Percentiles rank a stretch among this genome's conserved stretches.
phyloP scores from a whole-genome alignment of 2,797 vertebrate genomes.

The Pangasius djambal region DNA sequence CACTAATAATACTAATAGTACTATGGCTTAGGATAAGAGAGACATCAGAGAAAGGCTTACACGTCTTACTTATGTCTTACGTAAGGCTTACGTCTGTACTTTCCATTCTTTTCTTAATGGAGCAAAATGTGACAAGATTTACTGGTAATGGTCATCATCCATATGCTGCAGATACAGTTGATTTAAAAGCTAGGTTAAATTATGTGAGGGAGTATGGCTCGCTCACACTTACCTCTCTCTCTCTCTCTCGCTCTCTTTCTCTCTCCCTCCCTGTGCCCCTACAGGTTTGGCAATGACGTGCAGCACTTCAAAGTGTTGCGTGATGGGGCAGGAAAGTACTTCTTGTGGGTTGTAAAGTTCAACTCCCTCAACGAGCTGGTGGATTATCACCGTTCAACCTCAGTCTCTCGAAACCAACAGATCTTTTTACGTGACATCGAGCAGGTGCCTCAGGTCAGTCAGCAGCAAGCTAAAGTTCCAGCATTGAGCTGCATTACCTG shows the following conservation, averaged over 20 bases:
- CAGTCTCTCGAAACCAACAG: constrained; percentile 98
- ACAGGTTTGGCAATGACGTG: constrained; percentile 96
- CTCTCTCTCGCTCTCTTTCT: neutral
- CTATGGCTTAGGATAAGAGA: neutral
- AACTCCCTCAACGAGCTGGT: constrained; percentile 98
- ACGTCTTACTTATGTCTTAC: neutral
- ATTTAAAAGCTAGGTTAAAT: neutral
- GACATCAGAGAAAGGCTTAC: neutral
- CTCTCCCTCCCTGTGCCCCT: neutral
- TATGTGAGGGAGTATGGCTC: neutral
- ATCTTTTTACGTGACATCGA: constrained; percentile 99
- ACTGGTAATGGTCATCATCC: neutral
- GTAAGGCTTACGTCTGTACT: neutral
- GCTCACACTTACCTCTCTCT: neutral
- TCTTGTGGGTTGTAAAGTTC: constrained; percentile 99
- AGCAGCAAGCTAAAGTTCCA: constrained; percentile 66
- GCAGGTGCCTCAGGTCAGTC: constrained; percentile 93
- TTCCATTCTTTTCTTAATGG: neutral
- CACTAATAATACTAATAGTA: neutral
- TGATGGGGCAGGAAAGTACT: constrained; percentile 97
- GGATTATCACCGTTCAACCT: constrained; percentile 97
- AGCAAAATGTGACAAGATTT: neutral
- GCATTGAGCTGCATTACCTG: too few species aligned
- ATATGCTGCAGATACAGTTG: neutral
- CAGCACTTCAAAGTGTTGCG: constrained; percentile 99